Evolutionary conservation across 1,140 invertebrate genomes (phyloP).

Genomic region (Platyscapa corneri): DNA sequence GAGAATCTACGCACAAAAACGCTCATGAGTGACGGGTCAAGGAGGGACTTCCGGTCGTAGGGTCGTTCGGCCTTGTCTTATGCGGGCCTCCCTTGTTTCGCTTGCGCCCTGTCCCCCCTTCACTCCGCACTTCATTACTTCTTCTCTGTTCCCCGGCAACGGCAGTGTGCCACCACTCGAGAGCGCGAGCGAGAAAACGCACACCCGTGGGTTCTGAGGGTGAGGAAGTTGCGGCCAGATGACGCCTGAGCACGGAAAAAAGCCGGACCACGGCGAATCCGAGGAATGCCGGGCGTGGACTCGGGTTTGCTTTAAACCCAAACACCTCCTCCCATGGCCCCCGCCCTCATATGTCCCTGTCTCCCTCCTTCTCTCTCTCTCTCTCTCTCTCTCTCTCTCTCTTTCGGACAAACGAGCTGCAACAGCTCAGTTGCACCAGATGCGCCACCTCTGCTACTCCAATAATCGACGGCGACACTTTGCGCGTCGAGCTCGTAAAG

Average conservation of each 20-base stretch:
- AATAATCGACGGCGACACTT: constrained; percentile 21
- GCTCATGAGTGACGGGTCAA: constrained; percentile 53
- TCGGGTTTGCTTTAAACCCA: too few relatives aligned
- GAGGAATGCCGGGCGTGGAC: constrained; percentile 55
- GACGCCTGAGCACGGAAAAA: constrained; percentile 56
- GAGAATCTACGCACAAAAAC: constrained; percentile 1
- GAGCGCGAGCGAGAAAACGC: neutral
- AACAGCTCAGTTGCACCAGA: constrained; percentile 31
- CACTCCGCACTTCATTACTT: neutral
- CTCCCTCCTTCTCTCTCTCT: too few relatives aligned
- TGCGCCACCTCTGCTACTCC: constrained; percentile 1
- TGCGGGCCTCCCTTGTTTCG: neutral
- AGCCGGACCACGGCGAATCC: constrained; percentile 54
- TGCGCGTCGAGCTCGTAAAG: neutral
- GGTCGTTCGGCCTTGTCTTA: constrained; percentile 2
- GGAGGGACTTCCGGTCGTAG: constrained; percentile 59
- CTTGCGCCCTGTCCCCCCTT: neutral
- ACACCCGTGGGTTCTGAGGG: neutral
- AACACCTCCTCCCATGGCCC: neutral
- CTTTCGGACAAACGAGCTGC: constrained; percentile 13
- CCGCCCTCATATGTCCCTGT: too few relatives aligned
- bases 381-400: too few relatives aligned
- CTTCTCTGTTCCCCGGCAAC: neutral
- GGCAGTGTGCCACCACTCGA: neutral
- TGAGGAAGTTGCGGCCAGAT: constrained; percentile 53